Evolutionary conservation across 1,140 invertebrate species (phyloP).

Genomic region (Tachypleus tridentatus): DNA sequence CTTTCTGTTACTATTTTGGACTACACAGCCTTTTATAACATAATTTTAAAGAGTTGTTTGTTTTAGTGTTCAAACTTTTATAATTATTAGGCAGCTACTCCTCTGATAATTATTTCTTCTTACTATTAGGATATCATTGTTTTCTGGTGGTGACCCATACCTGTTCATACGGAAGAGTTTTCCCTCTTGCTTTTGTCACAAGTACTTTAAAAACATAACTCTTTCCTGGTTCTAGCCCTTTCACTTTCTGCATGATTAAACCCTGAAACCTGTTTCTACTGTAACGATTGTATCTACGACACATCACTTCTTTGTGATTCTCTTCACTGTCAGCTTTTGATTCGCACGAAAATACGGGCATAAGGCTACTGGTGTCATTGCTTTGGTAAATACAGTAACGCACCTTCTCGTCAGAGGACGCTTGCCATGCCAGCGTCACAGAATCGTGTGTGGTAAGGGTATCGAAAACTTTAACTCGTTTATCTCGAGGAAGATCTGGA

Average conservation of each 20-base stretch:
- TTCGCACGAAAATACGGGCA: neutral
- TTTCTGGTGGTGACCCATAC: slow-evolving; percentile 19
- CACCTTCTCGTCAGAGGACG: slow-evolving; percentile 26
- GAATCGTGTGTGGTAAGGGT: slow-evolving; percentile 27
- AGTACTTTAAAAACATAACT: slow-evolving; percentile 31
- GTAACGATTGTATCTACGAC: slow-evolving; percentile 24
- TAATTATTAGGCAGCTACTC: too few relatives aligned
- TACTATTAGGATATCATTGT: neutral
- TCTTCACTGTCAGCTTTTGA: slow-evolving; percentile 9
- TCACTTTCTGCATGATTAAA: slow-evolving; percentile 27
- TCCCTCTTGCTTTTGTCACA: slow-evolving; percentile 27
- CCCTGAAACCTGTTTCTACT: slow-evolving; percentile 20
- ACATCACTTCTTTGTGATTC: slow-evolving; percentile 22
- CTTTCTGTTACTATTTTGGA: too few relatives aligned
- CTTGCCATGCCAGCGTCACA: slow-evolving; percentile 30
- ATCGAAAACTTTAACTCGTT: slow-evolving; percentile 24
- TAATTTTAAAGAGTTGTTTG: too few relatives aligned
- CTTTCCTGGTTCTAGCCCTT: slow-evolving; percentile 25
- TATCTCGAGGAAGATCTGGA: slow-evolving; percentile 27
- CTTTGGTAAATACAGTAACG: slow-evolving; percentile 32
- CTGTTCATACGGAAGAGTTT: slow-evolving; percentile 28
- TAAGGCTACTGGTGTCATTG: neutral
- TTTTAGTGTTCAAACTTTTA: too few relatives aligned
- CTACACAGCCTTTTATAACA: too few relatives aligned
- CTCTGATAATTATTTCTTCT: too few relatives aligned